Conservation (phyloP, 2,888 invertebrate genomes). For the Sinotaia quadrata region DNA sequence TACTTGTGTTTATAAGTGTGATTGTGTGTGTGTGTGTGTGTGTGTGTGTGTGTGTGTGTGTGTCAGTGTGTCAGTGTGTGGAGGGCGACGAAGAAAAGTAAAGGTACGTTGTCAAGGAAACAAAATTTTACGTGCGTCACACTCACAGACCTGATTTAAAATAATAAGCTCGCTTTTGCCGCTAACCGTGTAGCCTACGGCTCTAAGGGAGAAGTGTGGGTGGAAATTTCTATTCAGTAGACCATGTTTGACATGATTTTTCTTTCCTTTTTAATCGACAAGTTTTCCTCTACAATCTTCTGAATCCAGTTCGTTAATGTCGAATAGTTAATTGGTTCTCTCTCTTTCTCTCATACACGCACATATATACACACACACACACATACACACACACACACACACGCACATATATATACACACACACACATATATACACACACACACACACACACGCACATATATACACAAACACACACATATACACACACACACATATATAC, state of each 20-base stretch:
- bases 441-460: conserved; percentile 13
- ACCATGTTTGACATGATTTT: too few relatives aligned
- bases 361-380: background rate
- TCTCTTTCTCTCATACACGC: too few relatives aligned
- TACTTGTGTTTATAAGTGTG: background rate
- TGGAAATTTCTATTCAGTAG: too few relatives aligned
- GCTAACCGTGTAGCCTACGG: too few relatives aligned
- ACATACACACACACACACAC: conserved; percentile 8
- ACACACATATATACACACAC: background rate
- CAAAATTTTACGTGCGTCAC: background rate
- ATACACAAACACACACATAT: background rate
- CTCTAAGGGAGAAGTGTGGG: too few relatives aligned
- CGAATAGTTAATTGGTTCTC: too few relatives aligned
- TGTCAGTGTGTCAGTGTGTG: background rate
- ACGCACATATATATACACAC: background rate
- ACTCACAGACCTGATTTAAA: too few relatives aligned
- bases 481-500: background rate
- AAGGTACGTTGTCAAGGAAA: background rate
- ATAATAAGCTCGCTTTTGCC: too few relatives aligned
- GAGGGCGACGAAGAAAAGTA: background rate
- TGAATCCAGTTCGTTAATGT: too few relatives aligned
- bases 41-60: conserved; percentile 11
- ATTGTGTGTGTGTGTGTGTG: conserved; percentile 8
- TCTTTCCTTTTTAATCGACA: too few relatives aligned
- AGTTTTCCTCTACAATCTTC: too few relatives aligned